A percentile compares a stretch with the other conserved stretches of the same genome.
Conservation (phyloP, 92 coral and sea anemone genomes). For the Umimayanthus kanabou region DNA sequence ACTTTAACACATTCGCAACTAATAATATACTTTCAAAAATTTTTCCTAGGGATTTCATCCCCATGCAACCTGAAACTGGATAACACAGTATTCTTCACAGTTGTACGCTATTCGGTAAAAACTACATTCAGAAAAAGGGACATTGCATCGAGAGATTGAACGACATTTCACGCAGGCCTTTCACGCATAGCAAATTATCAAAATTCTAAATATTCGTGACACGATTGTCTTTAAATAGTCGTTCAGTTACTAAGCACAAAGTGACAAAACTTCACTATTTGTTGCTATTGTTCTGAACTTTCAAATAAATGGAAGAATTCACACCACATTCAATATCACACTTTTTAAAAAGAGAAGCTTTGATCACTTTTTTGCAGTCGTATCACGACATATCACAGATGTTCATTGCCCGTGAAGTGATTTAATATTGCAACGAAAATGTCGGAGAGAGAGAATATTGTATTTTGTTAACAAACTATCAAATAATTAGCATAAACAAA, state of each 20-base stretch:
- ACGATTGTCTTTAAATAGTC: too few species aligned
- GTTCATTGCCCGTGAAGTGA: conserved; percentile 7
- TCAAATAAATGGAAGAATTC: not conserved
- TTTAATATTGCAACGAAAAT: not conserved
- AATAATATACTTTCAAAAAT: not conserved
- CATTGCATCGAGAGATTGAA: too few species aligned
- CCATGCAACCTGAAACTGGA: not conserved
- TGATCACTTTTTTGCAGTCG: not conserved
- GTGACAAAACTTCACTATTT: not conserved
- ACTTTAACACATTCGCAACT: not conserved
- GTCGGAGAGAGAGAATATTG: not conserved
- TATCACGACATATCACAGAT: not conserved
- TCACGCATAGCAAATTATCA: too few species aligned
- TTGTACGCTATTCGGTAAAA: too few species aligned
- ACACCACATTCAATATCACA: not conserved
- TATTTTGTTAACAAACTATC: not conserved
- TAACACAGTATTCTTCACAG: too few species aligned
- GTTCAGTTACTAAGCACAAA: not conserved
- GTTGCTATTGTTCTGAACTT: not conserved
- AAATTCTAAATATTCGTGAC: too few species aligned
- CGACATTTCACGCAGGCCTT: too few species aligned
- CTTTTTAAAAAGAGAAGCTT: not conserved
- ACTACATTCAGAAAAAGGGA: too few species aligned
- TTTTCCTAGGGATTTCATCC: not conserved
- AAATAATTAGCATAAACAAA: not conserved